Conservation (phyloP, 92 coral and sea anemone genomes). For the Porites cylindrica region DNA sequence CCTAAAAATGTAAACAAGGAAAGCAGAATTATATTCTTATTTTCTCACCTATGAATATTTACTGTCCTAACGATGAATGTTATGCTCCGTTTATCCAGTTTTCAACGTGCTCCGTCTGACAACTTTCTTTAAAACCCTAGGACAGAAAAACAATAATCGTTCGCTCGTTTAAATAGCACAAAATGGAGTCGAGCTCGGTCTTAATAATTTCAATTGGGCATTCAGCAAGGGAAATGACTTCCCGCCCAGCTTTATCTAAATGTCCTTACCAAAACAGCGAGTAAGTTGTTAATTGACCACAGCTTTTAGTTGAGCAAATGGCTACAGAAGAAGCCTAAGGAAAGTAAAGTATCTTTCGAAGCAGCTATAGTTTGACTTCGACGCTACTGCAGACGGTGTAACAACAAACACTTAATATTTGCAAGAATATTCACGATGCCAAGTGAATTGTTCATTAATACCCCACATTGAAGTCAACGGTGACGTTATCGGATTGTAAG, state of each 20-base stretch:
- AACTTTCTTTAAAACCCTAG: not conserved
- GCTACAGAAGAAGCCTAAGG: too few species aligned
- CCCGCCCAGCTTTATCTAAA: not conserved
- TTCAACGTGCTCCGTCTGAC: not conserved
- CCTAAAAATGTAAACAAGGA: not conserved
- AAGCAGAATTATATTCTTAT: not conserved
- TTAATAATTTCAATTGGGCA: not conserved
- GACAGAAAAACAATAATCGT: not conserved
- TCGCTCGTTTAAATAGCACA: not conserved
- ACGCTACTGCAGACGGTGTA: not conserved
- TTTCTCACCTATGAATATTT: conserved; percentile 26
- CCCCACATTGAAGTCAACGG: not conserved
- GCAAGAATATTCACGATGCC: not conserved
- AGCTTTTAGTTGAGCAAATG: not conserved
- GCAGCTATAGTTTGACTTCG: too few species aligned
- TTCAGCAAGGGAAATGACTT: not conserved
- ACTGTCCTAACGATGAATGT: conserved; percentile 2
- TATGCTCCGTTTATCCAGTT: not conserved
- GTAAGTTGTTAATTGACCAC: not conserved
- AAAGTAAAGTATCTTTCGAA: not conserved
- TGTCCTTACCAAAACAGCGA: conserved; percentile 16
- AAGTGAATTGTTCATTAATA: not conserved
- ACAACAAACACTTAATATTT: not conserved
- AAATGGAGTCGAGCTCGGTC: not conserved
- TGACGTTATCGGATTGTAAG: not conserved